Conservation (phyloP, 2,888 invertebrate genomes). For the Onchidella celtica region DNA sequence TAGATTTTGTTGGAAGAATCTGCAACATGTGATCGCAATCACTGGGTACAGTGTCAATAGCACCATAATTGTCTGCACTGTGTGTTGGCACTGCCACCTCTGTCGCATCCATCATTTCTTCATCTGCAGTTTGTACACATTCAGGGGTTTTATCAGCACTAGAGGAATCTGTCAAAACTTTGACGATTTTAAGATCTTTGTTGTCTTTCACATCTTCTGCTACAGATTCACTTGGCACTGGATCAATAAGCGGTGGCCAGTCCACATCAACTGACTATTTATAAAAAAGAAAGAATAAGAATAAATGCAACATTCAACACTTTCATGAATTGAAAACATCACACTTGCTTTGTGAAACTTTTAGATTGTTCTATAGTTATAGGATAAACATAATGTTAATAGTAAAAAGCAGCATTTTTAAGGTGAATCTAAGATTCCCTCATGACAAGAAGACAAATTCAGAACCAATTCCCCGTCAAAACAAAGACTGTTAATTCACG, state of each 20-base stretch:
- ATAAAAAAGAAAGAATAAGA: neutral
- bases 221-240: constrained; percentile 6
- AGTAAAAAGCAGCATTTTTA: neutral
- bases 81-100: neutral
- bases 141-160: neutral
- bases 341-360: neutral
- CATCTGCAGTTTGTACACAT: neutral
- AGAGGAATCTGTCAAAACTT: neutral
- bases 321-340: no score
- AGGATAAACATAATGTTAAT: neutral
- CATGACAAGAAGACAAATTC: neutral
- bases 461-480: no score
- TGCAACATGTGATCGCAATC: neutral
- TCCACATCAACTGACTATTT: constrained; percentile 72
- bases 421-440: no score
- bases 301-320: neutral
- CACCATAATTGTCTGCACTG: neutral
- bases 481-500: no score
- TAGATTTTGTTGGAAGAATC: neutral
- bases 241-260: constrained; percentile 65
- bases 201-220: neutral
- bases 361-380: neutral
- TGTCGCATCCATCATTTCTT: neutral
- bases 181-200: neutral
- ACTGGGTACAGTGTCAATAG: neutral